These are phyloP conservation scores for Petrocephalus sullivani DNA, from an alignment of 2,797 vertebrate species.

Conservation along the genomic window DNA sequence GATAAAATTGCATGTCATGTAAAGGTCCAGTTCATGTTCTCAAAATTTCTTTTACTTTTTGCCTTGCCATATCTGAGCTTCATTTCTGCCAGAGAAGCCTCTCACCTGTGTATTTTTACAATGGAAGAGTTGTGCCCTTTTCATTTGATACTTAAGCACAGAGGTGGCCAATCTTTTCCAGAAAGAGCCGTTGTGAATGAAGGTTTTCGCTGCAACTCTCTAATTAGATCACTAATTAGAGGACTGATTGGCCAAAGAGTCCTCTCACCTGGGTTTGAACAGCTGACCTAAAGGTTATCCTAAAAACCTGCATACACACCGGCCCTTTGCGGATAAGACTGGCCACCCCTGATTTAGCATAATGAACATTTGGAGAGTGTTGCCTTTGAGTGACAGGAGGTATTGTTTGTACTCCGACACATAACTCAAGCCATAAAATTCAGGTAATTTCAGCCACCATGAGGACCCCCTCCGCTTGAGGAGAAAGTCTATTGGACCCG, in stretches of 20 bases:
- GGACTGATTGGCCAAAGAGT: neutral
- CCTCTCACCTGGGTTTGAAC: neutral
- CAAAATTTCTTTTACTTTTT: neutral
- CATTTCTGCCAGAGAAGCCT: neutral
- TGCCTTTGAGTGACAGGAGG: neutral
- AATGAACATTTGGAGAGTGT: neutral
- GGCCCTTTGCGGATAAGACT: neutral
- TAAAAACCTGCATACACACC: neutral
- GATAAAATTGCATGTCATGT: neutral
- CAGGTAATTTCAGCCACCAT: neutral
- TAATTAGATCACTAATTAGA: neutral
- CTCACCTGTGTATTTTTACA: neutral
- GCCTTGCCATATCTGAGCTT: neutral
- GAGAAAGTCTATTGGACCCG: neutral
- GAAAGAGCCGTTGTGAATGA: neutral
- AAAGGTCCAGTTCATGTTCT: neutral
- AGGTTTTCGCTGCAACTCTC: neutral
- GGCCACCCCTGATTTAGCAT: neutral
- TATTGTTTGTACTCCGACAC: neutral
- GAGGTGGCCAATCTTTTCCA: neutral
- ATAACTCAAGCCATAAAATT: slow-evolving; percentile 1
- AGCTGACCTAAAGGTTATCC: neutral
- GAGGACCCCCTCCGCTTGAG: neutral
- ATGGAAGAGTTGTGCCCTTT: neutral
- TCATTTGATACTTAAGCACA: neutral